A percentile compares a stretch with the other conserved stretches of the same genome.
These are phyloP conservation scores for Nycticebus coucang DNA, from an alignment of 2,113 vertebrate genomes.

Conservation along the genomic window DNA sequence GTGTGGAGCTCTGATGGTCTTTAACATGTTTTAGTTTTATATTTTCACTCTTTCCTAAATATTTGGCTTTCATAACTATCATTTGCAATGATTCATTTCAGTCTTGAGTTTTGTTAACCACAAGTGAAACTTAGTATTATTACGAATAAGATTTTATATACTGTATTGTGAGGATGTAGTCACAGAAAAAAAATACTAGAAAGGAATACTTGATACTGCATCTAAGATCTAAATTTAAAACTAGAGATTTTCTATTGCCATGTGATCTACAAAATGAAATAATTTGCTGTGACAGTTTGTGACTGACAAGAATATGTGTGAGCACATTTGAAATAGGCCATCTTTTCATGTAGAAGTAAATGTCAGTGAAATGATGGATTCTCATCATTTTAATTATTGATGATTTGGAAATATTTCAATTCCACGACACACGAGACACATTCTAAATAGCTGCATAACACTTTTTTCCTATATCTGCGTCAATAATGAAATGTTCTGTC, in stretches of 20 bases:
- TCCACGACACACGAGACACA: constrained; percentile 71
- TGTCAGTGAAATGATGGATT: constrained; percentile 83
- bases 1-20: neutral
- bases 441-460: constrained; percentile 82
- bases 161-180: constrained; percentile 40
- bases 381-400: constrained; percentile 85
- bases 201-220: constrained; percentile 62
- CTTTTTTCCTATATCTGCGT: constrained; percentile 76
- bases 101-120: constrained; percentile 53
- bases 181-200: neutral
- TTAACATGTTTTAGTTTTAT: neutral
- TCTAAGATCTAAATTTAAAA: constrained; percentile 80
- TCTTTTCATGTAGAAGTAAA: constrained; percentile 78
- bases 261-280: constrained; percentile 81
- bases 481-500: constrained; percentile 84
- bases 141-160: constrained; percentile 56
- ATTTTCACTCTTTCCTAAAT: neutral
- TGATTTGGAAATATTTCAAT: constrained; percentile 83
- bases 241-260: constrained; percentile 77
- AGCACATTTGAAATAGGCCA: constrained; percentile 77
- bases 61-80: constrained; percentile 49
- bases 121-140: constrained; percentile 59
- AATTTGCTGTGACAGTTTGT: constrained; percentile 86
- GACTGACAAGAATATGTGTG: constrained; percentile 85
- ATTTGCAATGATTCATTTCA: constrained; percentile 62